Base-by-base conservation (phyloP, 2,888 invertebrate genomes). In the Drosophila meridiana region DNA sequence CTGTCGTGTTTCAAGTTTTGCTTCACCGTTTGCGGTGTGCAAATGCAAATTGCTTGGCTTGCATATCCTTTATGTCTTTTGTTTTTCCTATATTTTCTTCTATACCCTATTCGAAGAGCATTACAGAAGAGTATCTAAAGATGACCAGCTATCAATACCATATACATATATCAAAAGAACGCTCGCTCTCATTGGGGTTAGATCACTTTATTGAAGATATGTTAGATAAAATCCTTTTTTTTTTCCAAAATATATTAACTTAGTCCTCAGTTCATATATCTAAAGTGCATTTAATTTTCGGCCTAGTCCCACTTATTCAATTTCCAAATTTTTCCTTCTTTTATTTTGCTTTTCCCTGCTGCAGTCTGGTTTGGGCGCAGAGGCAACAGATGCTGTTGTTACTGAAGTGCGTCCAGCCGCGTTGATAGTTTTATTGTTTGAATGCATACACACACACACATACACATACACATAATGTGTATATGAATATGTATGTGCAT, bases 11-110 rank as follows among this genome's bases (percentile, higher is more conserved):
- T 89, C 76, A 87, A 84, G 84, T 84, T 84, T 87, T 82, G 82
- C 87, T 73, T 89, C 80, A 89, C 78, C 78, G 86, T 87, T 83
- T 89, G 88, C 89, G 85, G 90, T 80, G 83, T 86, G 90, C 90
- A 90, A 86, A 86, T 86, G 85, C 85, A 86, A 86, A 86, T 86
- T 86, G 89, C 83, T 90, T 86, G 76, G 63, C 89, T 89, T 90
- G 85, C 90, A 86, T 90, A 88, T 86, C 76, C 69, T 71, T 78
- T 69, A 73, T 81, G 78, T 55, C 45, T 56, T 52, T 77, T 78
- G 65, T 42, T 34, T 40, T 26, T 43, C 13, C 52, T 38, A 42
- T 38, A n/a, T 40, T 50, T 45, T 36, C 47, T 26, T 58, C 43
- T 14, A 45, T 45, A 58, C 58, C 14, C 58, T 58, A 14, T 34